Conservation (phyloP, 2,888 invertebrate species). For the Leptogaster cylindrica region DNA sequence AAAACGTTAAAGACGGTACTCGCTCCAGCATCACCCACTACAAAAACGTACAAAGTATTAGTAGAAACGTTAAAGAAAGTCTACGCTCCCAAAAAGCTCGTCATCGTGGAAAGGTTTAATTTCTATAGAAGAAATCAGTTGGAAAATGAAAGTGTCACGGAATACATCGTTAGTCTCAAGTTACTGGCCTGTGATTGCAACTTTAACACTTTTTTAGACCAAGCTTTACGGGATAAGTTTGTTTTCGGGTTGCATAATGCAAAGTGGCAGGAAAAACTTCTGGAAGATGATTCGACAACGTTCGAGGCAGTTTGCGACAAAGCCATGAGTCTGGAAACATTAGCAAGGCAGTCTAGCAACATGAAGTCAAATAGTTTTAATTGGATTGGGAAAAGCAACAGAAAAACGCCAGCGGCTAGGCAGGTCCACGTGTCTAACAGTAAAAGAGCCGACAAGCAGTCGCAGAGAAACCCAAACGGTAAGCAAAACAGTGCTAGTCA, state of each 20-base stretch:
- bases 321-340: conserved; percentile 6
- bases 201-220: background rate
- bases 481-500: no score
- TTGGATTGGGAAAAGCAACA: background rate
- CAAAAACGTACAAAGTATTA: background rate
- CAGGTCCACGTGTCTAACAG: background rate
- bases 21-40: background rate
- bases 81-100: conserved; percentile 1
- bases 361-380: background rate
- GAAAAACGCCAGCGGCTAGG: no score
- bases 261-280: conserved; percentile 19
- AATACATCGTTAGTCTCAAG: conserved; percentile 9
- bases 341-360: background rate
- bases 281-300: background rate
- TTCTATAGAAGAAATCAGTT: conserved; percentile 7
- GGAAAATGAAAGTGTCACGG: conserved; percentile 3
- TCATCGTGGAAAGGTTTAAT: conserved; percentile 12
- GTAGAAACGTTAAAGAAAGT: background rate
- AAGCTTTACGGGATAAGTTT: conserved; percentile 3
- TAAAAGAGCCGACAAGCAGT: background rate
- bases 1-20: conserved; percentile 14
- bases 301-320: conserved; percentile 6
- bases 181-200: background rate
- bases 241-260: background rate
- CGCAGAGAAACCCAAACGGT: background rate